Evolutionary conservation across 2,888 invertebrate genomes (phyloP).

Genomic region (Stenodema calcarata): DNA sequence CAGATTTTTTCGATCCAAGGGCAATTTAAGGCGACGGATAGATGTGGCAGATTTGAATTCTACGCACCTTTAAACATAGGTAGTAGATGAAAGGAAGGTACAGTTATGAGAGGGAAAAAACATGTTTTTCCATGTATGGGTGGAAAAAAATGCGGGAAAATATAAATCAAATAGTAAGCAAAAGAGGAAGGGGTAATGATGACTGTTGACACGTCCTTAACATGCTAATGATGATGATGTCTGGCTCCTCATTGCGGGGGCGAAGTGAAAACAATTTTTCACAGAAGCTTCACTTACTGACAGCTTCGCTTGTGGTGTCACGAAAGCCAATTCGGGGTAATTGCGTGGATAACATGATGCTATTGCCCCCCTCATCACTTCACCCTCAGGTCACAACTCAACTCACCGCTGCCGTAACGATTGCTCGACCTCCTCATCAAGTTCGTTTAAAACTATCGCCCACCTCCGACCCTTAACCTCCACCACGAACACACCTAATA

Average conservation of each 20-base stretch:
- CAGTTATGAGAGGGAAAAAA: too few species aligned
- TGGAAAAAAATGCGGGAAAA: neutral
- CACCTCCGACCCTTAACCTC: neutral
- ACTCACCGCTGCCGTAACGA: conserved; percentile 20
- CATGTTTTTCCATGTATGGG: too few species aligned
- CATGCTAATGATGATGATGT: conserved; percentile 28
- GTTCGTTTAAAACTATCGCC: conserved; percentile 24
- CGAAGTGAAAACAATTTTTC: conserved; percentile 43
- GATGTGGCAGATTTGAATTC: too few species aligned
- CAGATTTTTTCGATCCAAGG: too few species aligned
- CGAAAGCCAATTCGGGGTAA: conserved; percentile 45
- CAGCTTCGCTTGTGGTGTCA: conserved; percentile 36
- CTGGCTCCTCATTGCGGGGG: neutral
- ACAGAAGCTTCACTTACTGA: conserved; percentile 31
- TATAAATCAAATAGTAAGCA: neutral
- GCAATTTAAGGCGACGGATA: too few species aligned
- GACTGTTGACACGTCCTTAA: conserved; percentile 20
- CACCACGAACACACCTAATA: neutral
- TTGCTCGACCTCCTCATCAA: conserved; percentile 13
- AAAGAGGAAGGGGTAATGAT: neutral
- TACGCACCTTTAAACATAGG: too few species aligned
- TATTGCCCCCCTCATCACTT: neutral
- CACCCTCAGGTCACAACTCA: neutral
- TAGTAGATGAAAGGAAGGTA: too few species aligned
- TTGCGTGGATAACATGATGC: conserved; percentile 42